A percentile compares a stretch with the other conserved stretches of the same genome.
These are phyloP conservation scores for Danio jaintianensis DNA, from an alignment of 2,797 vertebrate genomes.

Conservation along the genomic window DNA sequence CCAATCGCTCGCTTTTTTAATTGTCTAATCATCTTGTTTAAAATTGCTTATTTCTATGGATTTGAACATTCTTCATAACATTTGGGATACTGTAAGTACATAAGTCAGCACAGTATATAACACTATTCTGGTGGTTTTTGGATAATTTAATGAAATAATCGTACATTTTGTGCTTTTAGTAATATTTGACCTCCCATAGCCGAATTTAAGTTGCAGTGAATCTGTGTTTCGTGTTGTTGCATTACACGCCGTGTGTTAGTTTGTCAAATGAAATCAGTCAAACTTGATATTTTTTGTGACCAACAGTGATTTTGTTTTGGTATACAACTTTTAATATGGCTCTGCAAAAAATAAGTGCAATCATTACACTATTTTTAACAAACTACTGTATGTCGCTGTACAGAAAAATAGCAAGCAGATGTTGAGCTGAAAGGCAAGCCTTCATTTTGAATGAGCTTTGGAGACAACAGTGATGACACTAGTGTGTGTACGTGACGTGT, in stretches of 20 bases:
- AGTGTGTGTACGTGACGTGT: neutral
- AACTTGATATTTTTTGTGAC: neutral
- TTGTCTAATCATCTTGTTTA: no score
- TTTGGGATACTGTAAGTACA: no score
- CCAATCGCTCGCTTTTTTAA: no score
- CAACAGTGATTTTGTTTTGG: neutral
- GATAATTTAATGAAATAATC: no score
- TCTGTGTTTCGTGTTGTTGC: neutral
- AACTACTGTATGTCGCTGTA: neutral
- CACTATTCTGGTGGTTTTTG: no score
- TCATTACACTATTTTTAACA: conserved; percentile 12
- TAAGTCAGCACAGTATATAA: no score
- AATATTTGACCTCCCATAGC: neutral
- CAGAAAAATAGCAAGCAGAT: conserved; percentile 4
- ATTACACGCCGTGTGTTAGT: neutral
- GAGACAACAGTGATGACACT: neutral
- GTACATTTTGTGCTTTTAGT: no score
- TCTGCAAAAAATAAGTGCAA: conserved; percentile 5
- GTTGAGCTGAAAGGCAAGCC: conserved; percentile 10
- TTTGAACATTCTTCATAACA: no score
- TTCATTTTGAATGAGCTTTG: conserved; percentile 22
- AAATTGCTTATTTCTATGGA: no score
- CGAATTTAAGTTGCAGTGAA: conserved; percentile 11
- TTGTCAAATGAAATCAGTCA: neutral
- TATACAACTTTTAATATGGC: neutral